Evolutionary conservation across 1,140 invertebrate genomes (phyloP), one percentile per base, ranked within the genome.

Genomic region (Apis cerana): DNA sequence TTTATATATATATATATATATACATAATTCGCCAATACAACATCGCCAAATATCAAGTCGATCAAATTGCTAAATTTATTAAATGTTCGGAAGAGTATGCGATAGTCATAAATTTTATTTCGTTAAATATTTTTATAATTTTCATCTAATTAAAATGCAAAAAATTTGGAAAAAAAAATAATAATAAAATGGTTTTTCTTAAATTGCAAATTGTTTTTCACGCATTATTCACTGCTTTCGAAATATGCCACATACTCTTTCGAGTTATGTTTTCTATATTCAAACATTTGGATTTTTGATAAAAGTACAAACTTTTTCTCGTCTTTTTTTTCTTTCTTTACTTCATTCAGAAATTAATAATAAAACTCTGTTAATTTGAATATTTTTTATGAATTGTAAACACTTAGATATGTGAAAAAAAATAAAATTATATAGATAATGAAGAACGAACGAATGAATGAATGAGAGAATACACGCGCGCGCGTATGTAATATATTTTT

Each of bases 31-130:
- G 23, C 19, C 12, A 74, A 62, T 19, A 72, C 50, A n/a, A 61
- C 59, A 23, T 62, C 33, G 9, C 43, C 10, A 21, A 70, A 70
- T 43, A 43, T 43, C 48, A 50, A n/a, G 70, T 71, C 21, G 48
- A 64, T 33, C 3, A 61, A 78, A 56, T 59, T 27, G 15, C 23
- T 74, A n/a, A 48, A 52, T 58, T 12, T 67, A 27, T 56, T 21
- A 59, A 78, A 70, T 17, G 50, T 77, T 68, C 64, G 27, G 48
- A 67, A 65, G 33, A 54, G 43, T 78, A 76, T 61, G 50, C 19
- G 9, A 76, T 54, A 76, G 65, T 65, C 19, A n/a, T 21, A 15
- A n/a, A 69, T 15, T 19, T 33, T 21, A 56, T 19, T 23, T 74
- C 52, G 27, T 21, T 15, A 56, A 64, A 74, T 50, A 72, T 54